Base-by-base conservation (phyloP, 2,797 vertebrate genomes). In the Enteromius fasciolatus region DNA sequence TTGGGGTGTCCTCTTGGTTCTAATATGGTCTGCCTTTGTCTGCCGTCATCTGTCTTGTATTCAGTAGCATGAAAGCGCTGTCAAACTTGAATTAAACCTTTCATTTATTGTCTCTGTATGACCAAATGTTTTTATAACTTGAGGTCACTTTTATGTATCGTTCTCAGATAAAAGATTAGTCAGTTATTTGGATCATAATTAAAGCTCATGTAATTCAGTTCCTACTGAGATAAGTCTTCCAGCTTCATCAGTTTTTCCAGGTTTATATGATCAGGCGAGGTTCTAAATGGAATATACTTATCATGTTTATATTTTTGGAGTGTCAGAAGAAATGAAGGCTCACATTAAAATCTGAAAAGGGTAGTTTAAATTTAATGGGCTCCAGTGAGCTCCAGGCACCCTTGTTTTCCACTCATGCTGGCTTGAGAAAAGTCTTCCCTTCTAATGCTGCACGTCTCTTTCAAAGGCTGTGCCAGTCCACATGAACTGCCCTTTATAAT, bases 211-310 rank as follows among this genome's bases (percentile, higher is more conserved):
- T 46, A 70, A 23, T 41, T 66, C 67, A 61, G 41, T 81, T 41
- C 76, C 72, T 79, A 77, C 1, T 73, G 23, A 20, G 28, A 33
- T 81, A 81, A 69, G 46, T 76, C 20, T 75, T 44, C 73, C 61
- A 64, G 69, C 72, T 20, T n/a, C 84, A 80, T 89, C 84, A 87
- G 81, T 88, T 87, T 89, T 91, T 89, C 88, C 90, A 87, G 48
- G 75, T 81, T 74, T 81, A 84, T 81, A 83, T 77, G 61, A 83
- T 90, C 87, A 91, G 79, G 72, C 77, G 36, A n/a, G 75, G 78
- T 57, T 90, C 84, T 85, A 89, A 87, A 80, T 83, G 87, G 85
- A 87, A 84, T 83, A 81, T 72, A 85, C 66, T 75, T 83, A 89
- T 85, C 86, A 67, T 87, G 81, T 89, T 90, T 86, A 86, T 88